A percentile compares a stretch with the other conserved stretches of the same genome.
These are phyloP conservation scores for Tragelaphus imberbis DNA, from an alignment of 2,113 vertebrate species.

Conservation along the genomic window DNA sequence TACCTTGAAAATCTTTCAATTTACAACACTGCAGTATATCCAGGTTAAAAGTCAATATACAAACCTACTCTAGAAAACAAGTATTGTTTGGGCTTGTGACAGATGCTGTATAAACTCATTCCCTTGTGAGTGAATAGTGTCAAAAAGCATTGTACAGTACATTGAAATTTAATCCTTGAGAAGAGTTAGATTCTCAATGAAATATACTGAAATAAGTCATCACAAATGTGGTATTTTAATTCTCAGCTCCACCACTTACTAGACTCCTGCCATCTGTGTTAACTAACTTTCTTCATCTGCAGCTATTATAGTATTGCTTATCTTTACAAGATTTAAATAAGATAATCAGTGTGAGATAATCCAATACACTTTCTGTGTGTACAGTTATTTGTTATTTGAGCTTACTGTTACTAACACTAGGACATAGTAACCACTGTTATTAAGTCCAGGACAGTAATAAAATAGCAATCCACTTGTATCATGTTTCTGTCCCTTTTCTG, in stretches of 20 bases:
- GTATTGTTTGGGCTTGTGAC: not conserved
- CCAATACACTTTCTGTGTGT: not conserved
- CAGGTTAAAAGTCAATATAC: not conserved
- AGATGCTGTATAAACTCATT: not conserved
- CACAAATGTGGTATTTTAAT: not conserved
- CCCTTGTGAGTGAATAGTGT: not conserved
- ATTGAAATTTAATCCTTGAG: not conserved
- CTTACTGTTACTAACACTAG: not conserved
- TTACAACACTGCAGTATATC: not conserved
- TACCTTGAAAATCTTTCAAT: not conserved
- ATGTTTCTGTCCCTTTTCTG: slow-evolving; percentile 60
- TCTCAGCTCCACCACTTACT: not conserved
- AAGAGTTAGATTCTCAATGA: not conserved
- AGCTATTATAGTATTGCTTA: not conserved
- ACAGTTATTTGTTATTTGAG: not conserved
- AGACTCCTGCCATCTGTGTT: not conserved
- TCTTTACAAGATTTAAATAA: not conserved
- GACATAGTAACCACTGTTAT: not conserved
- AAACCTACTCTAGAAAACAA: slow-evolving; percentile 21
- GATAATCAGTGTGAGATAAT: not conserved
- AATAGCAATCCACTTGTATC: not conserved
- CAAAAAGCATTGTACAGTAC: not conserved
- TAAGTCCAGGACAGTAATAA: not conserved
- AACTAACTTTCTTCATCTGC: not conserved
- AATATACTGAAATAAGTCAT: not conserved